These are phyloP conservation scores for Odontomachus brunneus DNA, from an alignment of 1,140 invertebrate genomes.

Conservation along the genomic window DNA sequence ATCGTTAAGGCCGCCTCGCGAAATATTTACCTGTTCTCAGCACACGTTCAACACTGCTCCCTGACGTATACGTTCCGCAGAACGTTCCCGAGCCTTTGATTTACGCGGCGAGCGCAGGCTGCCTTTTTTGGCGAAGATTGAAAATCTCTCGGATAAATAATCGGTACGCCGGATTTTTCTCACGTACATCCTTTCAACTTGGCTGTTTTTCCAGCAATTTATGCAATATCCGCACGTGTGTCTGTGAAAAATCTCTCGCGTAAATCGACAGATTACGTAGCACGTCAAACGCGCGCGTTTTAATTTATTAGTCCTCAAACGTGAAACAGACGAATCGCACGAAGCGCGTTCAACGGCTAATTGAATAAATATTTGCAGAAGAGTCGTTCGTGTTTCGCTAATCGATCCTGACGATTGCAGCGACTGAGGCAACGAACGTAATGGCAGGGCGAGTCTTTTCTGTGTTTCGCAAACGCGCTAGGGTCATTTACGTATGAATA, in stretches of 20 bases:
- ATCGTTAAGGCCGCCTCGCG: slow-evolving; percentile 11
- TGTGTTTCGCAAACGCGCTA: slow-evolving; percentile 39
- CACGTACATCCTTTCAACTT: neutral
- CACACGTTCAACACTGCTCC: neutral
- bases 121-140: neutral
- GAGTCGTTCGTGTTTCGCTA: neutral
- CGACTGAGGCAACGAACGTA: no score
- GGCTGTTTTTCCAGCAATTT: slow-evolving; percentile 4
- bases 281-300: neutral
- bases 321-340: neutral
- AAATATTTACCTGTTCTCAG: slow-evolving; percentile 22
- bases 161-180: neutral
- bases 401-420: neutral
- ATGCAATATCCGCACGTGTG: neutral
- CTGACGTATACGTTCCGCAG: neutral
- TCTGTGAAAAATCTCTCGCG: neutral
- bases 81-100: neutral
- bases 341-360: neutral
- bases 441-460: no score
- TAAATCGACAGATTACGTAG: slow-evolving; percentile 1
- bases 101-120: neutral
- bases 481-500: no score
- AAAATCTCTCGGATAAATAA: slow-evolving; percentile 16
- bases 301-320: slow-evolving; percentile 3
- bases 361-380: slow-evolving; percentile 13